A percentile compares a stretch with the other conserved stretches of the same genome.
Conservation (phyloP, 2,797 vertebrate genomes). For the Gallinago nigripennis region DNA sequence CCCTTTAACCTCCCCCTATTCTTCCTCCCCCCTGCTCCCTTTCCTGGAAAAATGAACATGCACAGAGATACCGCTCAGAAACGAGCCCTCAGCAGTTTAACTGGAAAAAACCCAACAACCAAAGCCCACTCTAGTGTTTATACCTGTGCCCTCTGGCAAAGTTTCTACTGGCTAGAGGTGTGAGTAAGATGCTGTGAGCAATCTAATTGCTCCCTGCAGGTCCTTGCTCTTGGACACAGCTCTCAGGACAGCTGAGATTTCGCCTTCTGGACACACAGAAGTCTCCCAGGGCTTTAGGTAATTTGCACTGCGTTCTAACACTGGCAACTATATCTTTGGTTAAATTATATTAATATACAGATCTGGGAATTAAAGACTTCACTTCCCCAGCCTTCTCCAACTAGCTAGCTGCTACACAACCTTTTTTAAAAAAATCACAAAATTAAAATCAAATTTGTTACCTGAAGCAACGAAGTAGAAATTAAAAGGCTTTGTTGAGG, state of each 20-base stretch:
- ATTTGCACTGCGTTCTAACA: slow-evolving; percentile 62
- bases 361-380: slow-evolving; percentile 44
- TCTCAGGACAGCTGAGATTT: slow-evolving; percentile 72
- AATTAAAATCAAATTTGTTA: slow-evolving; percentile 52
- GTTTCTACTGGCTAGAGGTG: slow-evolving; percentile 64
- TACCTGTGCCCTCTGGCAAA: slow-evolving; percentile 73
- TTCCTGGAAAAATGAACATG: slow-evolving; percentile 63
- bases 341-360: slow-evolving; percentile 67
- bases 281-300: slow-evolving; percentile 61
- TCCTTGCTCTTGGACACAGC: slow-evolving; percentile 65
- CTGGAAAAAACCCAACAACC: slow-evolving; percentile 62
- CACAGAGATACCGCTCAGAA: slow-evolving; percentile 67
- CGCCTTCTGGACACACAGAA: slow-evolving; percentile 69
- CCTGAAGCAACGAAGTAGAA: slow-evolving; percentile 35
- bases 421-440: not conserved
- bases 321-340: slow-evolving; percentile 62
- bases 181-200: slow-evolving; percentile 72
- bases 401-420: slow-evolving; percentile 8
- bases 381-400: not conserved
- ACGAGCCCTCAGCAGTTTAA: slow-evolving; percentile 71
- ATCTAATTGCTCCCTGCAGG: slow-evolving; percentile 78
- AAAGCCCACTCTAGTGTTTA: slow-evolving; percentile 59
- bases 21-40: not conserved
- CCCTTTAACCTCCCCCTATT: slow-evolving; percentile 46
- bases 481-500: slow-evolving; percentile 39